phyloP scores from a whole-genome alignment of 2,797 vertebrate genomes.

The Picus viridis region DNA sequence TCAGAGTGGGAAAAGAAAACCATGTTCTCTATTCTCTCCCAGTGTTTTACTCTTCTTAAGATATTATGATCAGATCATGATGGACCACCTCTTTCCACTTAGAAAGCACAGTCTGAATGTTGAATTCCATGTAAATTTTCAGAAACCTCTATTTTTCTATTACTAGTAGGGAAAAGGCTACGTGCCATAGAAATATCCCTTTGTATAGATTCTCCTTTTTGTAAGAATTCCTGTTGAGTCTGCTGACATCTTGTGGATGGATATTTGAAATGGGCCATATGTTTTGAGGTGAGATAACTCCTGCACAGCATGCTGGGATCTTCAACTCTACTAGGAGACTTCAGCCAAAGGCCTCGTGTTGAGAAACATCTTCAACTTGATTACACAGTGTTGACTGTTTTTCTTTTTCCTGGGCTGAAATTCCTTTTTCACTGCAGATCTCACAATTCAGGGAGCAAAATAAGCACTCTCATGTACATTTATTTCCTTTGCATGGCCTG shows the following conservation, averaged over 20 bases:
- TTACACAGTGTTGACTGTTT: background rate
- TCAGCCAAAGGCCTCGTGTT: background rate
- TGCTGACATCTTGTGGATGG: slow-evolving; percentile 71
- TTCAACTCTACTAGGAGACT: background rate
- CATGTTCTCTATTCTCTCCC: background rate
- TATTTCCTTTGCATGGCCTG: background rate
- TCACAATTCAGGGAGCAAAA: background rate
- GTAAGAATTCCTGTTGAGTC: slow-evolving; percentile 41
- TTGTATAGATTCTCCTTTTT: background rate
- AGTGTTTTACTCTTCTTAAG: background rate
- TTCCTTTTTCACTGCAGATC: background rate
- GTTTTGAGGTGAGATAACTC: background rate
- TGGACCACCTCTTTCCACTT: background rate
- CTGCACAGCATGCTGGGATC: background rate
- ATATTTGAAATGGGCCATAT: background rate
- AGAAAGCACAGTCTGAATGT: background rate
- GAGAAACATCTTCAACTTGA: background rate
- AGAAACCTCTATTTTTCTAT: background rate
- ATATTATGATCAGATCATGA: background rate
- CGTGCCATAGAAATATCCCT: background rate
- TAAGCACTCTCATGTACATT: background rate
- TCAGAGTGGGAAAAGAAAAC: background rate
- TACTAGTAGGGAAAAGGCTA: background rate
- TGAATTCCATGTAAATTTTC: background rate
- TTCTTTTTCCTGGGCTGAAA: background rate